Evolutionary conservation across 2,797 vertebrate species (phyloP).

Genomic region (Neoniphon sammara): DNA sequence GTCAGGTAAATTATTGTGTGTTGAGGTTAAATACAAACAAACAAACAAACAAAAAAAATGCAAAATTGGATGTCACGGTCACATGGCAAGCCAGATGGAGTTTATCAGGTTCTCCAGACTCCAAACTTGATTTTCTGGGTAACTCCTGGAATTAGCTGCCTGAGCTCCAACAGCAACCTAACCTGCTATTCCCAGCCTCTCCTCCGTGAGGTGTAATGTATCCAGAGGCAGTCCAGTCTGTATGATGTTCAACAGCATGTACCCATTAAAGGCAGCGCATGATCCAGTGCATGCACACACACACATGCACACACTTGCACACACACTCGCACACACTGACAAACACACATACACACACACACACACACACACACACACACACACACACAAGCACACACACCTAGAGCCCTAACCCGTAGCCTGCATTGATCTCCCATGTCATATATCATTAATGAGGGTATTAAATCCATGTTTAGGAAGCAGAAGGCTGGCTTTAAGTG

Average conservation of each 20-base stretch:
- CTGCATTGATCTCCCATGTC: constrained; percentile 96
- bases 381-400: constrained; percentile 38
- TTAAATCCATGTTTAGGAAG: constrained; percentile 99
- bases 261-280: constrained; percentile 89
- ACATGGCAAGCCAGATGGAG: background rate
- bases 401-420: constrained; percentile 87
- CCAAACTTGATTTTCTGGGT: constrained; percentile 11
- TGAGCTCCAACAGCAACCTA: constrained; percentile 51
- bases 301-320: constrained; percentile 36
- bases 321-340: no score
- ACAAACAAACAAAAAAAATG: no score
- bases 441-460: constrained; percentile 99
- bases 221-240: constrained; percentile 89
- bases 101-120: background rate
- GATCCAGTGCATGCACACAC: constrained; percentile 48
- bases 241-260: constrained; percentile 95
- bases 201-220: constrained; percentile 78
- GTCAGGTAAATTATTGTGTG: background rate
- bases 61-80: background rate
- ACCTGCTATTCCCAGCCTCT: constrained; percentile 60
- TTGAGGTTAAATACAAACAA: no score
- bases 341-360: constrained; percentile 49
- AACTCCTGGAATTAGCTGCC: constrained; percentile 38
- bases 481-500: constrained; percentile 90
- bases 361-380: constrained; percentile 21